phyloP scores from a whole-genome alignment of 2,888 invertebrate species.

The Drosophila nr. perissopoda region DNA sequence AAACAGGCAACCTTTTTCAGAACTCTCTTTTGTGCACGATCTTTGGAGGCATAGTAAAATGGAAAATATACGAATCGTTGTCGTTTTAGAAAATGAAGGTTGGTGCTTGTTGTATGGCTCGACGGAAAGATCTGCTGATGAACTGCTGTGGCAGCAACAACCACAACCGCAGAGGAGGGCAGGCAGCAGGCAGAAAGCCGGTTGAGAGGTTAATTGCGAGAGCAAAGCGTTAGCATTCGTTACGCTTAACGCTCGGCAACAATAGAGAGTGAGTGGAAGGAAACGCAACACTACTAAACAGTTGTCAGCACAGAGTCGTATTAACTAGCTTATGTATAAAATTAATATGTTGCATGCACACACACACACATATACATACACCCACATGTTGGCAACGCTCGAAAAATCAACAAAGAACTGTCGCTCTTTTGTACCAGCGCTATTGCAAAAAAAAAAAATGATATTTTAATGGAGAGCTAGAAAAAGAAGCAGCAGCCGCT shows the following conservation, averaged over 20 bases:
- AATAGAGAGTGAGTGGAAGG: slow-evolving; percentile 27
- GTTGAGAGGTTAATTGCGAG: slow-evolving; percentile 79
- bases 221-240: slow-evolving; percentile 71
- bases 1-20: slow-evolving; percentile 34
- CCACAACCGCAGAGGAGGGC: slow-evolving; percentile 36
- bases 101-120: slow-evolving; percentile 3
- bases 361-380: slow-evolving; percentile 7
- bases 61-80: slow-evolving; percentile 32
- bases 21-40: slow-evolving; percentile 17
- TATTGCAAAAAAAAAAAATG: not conserved
- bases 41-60: slow-evolving; percentile 20
- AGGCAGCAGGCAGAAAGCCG: slow-evolving; percentile 72
- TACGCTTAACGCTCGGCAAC: slow-evolving; percentile 69
- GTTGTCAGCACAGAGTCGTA: slow-evolving; percentile 25
- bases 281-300: slow-evolving; percentile 40
- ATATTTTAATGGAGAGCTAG: slow-evolving; percentile 3
- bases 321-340: slow-evolving; percentile 47
- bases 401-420: slow-evolving; percentile 53
- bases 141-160: slow-evolving; percentile 25
- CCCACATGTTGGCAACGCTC: slow-evolving; percentile 45
- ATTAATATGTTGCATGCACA: slow-evolving; percentile 44
- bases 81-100: slow-evolving; percentile 28
- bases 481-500: slow-evolving; percentile 23
- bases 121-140: slow-evolving; percentile 56
- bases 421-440: slow-evolving; percentile 43